Base-by-base conservation (phyloP, 2,797 vertebrate species). In the Phyllotis vaccarum region DNA sequence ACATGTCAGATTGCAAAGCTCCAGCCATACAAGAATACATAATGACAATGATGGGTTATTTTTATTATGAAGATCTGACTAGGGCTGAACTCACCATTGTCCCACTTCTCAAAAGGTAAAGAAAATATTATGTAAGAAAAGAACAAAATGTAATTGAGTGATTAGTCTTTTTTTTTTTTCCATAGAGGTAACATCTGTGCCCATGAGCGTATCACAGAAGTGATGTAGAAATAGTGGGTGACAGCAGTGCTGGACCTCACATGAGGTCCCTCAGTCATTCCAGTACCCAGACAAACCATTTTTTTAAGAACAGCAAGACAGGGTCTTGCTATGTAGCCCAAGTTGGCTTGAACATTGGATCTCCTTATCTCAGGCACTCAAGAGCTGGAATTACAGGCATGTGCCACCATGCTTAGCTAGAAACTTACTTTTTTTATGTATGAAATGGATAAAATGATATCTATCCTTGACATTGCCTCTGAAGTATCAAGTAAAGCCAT, bases 91-190 rank as follows among this genome's bases (percentile, higher is more conserved):
- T 40, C 37, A 12, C 74, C 76, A 2, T 68, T 83, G 27, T 31
- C 56, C 80, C 85, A 81, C 31, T 86, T 88, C 40, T 40, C 46
- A 92, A 74, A 52, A 54, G 2, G 0, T 2, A 21, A 90, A 90
- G 86, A 56, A 86, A 93, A 29, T 82, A 11, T 92, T 79, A n/a
- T 43, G 64, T 76, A 74, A 95, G 60, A 74, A 72, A 92, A 93
- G 37, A 64, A 70, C 1, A 68, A 43, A 64, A 86, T 54, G 37
- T 19, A 74, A n/a, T 58, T 24, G n/a, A 19, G 24, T 43, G 81
- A 43, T 64, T 17, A 52, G 22, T 43, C 12, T 46, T 68, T 64
- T 34, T 93, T 27, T 87, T n/a, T n/a, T 49, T 49, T 49, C 19
- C 19, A 86, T 17, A 52, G 81, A 52, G 43, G 60, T 46, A 49